A percentile compares a stretch with the other conserved stretches of the same genome.
Evolutionary conservation across 2,888 invertebrate species (phyloP).

Genomic region (Acleris emargana): DNA sequence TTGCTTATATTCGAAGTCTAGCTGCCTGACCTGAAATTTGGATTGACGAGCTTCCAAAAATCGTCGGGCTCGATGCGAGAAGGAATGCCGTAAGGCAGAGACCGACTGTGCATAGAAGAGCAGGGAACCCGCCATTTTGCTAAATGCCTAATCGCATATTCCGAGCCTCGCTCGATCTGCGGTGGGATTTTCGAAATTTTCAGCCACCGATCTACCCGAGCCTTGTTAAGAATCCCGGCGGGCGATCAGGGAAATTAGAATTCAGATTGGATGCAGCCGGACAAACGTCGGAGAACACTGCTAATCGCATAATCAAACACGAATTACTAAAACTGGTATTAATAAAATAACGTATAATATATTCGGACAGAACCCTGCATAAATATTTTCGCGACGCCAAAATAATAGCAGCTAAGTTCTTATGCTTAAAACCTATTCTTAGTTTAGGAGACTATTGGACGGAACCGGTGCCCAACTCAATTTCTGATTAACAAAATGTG

Average conservation of each 20-base stretch:
- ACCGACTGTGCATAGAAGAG: constrained; percentile 31
- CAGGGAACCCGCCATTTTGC: constrained; percentile 55
- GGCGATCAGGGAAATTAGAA: constrained; percentile 63
- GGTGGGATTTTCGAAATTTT: constrained; percentile 80
- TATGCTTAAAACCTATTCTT: too few species aligned
- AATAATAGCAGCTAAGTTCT: too few species aligned
- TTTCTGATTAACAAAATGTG: neutral
- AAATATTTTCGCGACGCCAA: too few species aligned
- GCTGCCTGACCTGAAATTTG: neutral
- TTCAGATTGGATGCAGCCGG: constrained; percentile 55
- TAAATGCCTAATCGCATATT: constrained; percentile 78
- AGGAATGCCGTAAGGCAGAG: constrained; percentile 49
- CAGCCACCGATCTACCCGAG: constrained; percentile 61
- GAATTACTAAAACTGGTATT: neutral
- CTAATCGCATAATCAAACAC: neutral
- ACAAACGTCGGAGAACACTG: constrained; percentile 5
- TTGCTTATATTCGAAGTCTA: neutral
- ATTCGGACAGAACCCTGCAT: too few species aligned
- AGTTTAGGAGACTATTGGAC: too few species aligned
- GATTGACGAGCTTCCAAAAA: constrained; percentile 23
- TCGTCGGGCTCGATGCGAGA: constrained; percentile 37
- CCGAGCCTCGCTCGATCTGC: constrained; percentile 71
- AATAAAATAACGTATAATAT: neutral
- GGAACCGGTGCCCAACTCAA: too few species aligned
- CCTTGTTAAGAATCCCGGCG: constrained; percentile 75